Conservation (phyloP, 2,888 invertebrate species). For the Lochmaea crataegi region DNA sequence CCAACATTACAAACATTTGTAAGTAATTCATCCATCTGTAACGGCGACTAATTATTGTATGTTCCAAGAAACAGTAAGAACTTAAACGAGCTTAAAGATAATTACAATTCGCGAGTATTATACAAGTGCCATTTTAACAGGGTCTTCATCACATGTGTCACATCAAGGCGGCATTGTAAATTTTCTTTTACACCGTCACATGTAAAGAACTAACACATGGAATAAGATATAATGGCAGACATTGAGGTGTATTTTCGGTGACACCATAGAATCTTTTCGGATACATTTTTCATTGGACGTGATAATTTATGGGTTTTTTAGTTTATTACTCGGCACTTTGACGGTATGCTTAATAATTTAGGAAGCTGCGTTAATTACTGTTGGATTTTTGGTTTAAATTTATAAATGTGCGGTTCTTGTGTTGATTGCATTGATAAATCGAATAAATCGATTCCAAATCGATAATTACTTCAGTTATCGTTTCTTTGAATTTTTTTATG, state of each 20-base stretch:
- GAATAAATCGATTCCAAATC: no score
- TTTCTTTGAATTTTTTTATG: no score
- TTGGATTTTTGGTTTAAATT: background rate
- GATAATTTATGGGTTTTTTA: conserved; percentile 25
- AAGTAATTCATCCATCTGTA: conserved; percentile 42
- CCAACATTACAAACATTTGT: conserved; percentile 36
- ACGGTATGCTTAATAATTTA: background rate
- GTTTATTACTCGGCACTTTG: conserved; percentile 14
- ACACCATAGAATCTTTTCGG: conserved; percentile 33
- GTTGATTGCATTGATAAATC: no score
- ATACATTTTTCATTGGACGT: conserved; percentile 20
- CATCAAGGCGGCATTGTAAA: conserved; percentile 55
- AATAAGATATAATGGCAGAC: conserved; percentile 48
- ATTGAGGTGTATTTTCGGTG: conserved; percentile 55
- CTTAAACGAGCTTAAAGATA: conserved; percentile 1
- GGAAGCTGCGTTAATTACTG: background rate
- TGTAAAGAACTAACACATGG: conserved; percentile 52
- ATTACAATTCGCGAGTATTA: conserved; percentile 25
- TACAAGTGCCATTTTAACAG: conserved; percentile 11
- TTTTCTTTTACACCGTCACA: conserved; percentile 51
- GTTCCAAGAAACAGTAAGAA: conserved; percentile 24
- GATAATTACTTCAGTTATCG: no score
- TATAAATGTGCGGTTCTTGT: no score
- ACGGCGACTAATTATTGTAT: conserved; percentile 40
- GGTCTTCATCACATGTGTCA: conserved; percentile 48